These are phyloP conservation scores for Hylomyscus alleni DNA, from an alignment of 2,797 vertebrate genomes.

Conservation along the genomic window DNA sequence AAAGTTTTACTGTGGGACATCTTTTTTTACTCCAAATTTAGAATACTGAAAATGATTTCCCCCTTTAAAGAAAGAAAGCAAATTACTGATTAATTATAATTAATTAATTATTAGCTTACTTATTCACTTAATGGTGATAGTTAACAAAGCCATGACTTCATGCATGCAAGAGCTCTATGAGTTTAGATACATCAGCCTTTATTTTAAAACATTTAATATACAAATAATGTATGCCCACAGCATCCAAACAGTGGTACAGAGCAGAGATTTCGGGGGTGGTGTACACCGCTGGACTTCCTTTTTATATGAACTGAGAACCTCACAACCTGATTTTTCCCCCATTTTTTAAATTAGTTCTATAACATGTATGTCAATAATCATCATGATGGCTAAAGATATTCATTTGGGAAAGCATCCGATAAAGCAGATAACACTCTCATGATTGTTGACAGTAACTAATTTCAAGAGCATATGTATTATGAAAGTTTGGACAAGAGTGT, in stretches of 20 bases:
- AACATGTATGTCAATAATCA: not conserved
- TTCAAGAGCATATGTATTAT: constrained; percentile 11
- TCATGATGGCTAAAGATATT: not conserved
- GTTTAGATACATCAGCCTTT: not conserved
- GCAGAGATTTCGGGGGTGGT: not conserved
- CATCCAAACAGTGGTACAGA: not conserved
- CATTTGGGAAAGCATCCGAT: not conserved
- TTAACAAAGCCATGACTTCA: not conserved
- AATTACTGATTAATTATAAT: not conserved
- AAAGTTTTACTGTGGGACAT: constrained; percentile 12
- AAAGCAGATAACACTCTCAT: not conserved
- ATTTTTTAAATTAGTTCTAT: constrained; percentile 38
- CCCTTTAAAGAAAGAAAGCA: constrained; percentile 46
- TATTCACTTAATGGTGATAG: not conserved
- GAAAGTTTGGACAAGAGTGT: constrained; percentile 10
- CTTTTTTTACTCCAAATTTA: not conserved
- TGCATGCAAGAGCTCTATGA: not conserved
- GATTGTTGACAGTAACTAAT: not conserved
- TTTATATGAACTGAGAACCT: constrained; percentile 6
- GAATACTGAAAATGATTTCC: not conserved
- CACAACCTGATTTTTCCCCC: not conserved
- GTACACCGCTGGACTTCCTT: not conserved
- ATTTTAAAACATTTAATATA: not conserved
- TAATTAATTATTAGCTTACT: not conserved
- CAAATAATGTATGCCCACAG: not conserved